Conservation (phyloP, 2,113 vertebrate species). For the Natator depressus region DNA sequence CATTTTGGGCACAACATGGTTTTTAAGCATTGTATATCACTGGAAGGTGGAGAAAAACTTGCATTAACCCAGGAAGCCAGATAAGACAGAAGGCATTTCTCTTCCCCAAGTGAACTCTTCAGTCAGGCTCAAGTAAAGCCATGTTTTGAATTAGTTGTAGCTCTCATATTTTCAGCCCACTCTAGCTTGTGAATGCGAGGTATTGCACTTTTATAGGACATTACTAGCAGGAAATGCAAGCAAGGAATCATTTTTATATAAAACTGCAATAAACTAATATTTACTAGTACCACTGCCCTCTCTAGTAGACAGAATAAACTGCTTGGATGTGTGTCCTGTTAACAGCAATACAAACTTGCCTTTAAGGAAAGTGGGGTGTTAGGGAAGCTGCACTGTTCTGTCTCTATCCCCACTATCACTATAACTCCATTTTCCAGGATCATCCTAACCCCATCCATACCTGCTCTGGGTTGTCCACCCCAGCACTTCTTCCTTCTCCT, state of each 20-base stretch:
- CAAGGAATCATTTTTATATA: no score
- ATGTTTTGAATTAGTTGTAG: neutral
- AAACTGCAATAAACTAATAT: neutral
- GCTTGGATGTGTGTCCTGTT: neutral
- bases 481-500: accelerated
- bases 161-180: neutral
- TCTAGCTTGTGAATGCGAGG: neutral
- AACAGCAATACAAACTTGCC: neutral
- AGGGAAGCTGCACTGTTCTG: accelerated
- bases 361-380: neutral
- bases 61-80: accelerated
- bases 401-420: accelerated
- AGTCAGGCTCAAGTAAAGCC: accelerated
- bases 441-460: neutral
- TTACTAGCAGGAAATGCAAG: neutral
- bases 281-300: neutral
- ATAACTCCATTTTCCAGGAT: accelerated
- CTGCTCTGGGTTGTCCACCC: neutral
- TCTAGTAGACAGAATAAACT: neutral
- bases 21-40: neutral
- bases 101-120: neutral
- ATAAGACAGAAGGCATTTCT: neutral
- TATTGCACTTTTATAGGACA: neutral
- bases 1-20: neutral
- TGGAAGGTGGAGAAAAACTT: neutral